These are phyloP conservation scores for Leptopilina syphax DNA, from an alignment of 2,888 invertebrate genomes.

Conservation along the genomic window DNA sequence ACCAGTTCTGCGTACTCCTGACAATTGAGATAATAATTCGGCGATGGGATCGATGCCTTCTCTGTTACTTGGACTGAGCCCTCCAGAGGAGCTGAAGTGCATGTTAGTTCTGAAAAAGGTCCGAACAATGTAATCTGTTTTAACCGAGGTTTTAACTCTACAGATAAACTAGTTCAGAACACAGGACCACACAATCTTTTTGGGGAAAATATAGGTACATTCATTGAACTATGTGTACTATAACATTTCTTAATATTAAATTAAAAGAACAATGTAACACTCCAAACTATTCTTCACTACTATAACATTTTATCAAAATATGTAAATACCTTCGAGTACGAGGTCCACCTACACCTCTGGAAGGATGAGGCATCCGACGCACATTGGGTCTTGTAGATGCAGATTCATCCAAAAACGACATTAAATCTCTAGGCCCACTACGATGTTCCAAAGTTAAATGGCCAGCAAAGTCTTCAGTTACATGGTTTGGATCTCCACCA, in stretches of 20 bases:
- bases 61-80: slow-evolving; percentile 91
- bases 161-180: too few relatives aligned
- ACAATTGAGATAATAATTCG: slow-evolving; percentile 95
- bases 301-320: too few relatives aligned
- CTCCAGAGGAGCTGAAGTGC: slow-evolving; percentile 95
- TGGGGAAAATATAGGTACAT: too few relatives aligned
- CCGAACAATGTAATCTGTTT: too few relatives aligned
- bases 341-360: slow-evolving; percentile 85
- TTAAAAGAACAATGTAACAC: too few relatives aligned
- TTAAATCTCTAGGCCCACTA: slow-evolving; percentile 92
- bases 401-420: slow-evolving; percentile 95
- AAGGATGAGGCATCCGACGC: slow-evolving; percentile 88
- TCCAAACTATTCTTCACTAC: too few relatives aligned
- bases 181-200: too few relatives aligned
- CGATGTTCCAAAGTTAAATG: slow-evolving; percentile 97
- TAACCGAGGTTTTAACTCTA: too few relatives aligned
- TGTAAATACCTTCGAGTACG: slow-evolving; percentile 84
- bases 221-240: too few relatives aligned
- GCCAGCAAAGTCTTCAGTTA: slow-evolving; percentile 98
- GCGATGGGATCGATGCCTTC: slow-evolving; percentile 98
- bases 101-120: slow-evolving; percentile 84
- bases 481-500: slow-evolving; percentile 97
- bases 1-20: slow-evolving; percentile 90
- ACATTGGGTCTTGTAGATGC: slow-evolving; percentile 85
- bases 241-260: too few relatives aligned